A percentile compares a stretch with the other conserved stretches of the same genome.
These are phyloP conservation scores for Andricus curvator DNA, from an alignment of 2,888 invertebrate species.

Conservation along the genomic window DNA sequence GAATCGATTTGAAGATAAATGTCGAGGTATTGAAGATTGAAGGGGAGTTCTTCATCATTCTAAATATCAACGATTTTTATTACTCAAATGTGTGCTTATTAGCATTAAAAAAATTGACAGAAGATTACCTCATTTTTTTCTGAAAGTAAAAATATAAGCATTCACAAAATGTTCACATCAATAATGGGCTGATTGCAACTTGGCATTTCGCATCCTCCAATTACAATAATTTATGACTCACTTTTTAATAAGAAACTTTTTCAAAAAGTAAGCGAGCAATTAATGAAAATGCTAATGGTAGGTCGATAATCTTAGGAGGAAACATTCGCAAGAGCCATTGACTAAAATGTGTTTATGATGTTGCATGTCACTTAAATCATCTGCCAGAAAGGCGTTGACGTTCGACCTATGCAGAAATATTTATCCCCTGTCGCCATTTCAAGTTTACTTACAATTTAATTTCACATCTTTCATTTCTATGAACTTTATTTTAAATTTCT, in stretches of 20 bases:
- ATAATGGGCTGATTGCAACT: neutral
- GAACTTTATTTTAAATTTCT: too few relatives aligned
- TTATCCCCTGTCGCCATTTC: neutral
- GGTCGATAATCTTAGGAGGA: neutral
- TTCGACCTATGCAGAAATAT: slow-evolving; percentile 8
- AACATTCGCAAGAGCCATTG: slow-evolving; percentile 17
- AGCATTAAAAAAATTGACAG: neutral
- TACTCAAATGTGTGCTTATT: too few relatives aligned
- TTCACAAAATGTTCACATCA: neutral
- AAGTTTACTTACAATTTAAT: neutral
- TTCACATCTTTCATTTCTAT: neutral
- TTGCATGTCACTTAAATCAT: neutral
- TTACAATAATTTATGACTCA: neutral
- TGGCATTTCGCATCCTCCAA: neutral
- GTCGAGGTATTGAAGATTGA: neutral
- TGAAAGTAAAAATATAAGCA: neutral
- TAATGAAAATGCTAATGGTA: neutral
- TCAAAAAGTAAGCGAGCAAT: neutral
- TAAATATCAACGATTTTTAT: neutral
- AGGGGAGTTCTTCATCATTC: neutral
- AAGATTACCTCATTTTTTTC: neutral
- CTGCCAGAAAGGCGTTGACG: neutral
- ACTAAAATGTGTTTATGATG: slow-evolving; percentile 9
- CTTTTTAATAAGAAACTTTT: neutral
- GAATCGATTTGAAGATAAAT: neutral